A percentile compares a stretch with the other conserved stretches of the same genome.
These are phyloP conservation scores for Panagrolaimus sp. DNA, from an alignment of 1,140 invertebrate genomes.

Conservation along the genomic window DNA sequence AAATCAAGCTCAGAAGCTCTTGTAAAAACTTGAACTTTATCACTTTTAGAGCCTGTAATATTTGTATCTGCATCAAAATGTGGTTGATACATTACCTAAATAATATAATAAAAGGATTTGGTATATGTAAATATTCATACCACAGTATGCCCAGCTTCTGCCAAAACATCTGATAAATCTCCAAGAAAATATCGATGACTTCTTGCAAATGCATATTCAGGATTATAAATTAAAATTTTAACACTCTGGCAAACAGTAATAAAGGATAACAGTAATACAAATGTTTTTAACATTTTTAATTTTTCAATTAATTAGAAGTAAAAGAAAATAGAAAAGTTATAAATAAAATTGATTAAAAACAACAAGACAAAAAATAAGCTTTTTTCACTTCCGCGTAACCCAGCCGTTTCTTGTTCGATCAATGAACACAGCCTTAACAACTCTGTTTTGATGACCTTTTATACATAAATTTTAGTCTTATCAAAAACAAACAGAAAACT, in stretches of 20 bases:
- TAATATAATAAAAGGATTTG: too few species aligned
- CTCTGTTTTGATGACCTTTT: background rate
- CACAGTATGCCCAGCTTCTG: slow-evolving; percentile 6
- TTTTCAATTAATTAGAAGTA: too few species aligned
- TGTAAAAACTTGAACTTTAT: too few species aligned
- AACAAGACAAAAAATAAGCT: background rate
- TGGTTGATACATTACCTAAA: too few species aligned
- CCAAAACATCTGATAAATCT: slow-evolving; percentile 7
- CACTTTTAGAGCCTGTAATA: too few species aligned
- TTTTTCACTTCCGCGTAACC: background rate
- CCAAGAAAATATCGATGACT: background rate
- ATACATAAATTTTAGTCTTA: background rate
- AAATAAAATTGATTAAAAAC: background rate
- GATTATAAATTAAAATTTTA: slow-evolving; percentile 2
- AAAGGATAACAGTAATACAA: too few species aligned
- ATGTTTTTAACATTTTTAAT: too few species aligned
- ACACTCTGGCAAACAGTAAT: background rate
- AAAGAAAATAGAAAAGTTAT: background rate
- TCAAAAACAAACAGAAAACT: too few species aligned
- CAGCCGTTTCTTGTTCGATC: background rate
- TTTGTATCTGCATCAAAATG: too few species aligned
- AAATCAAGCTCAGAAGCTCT: too few species aligned
- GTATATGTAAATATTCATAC: background rate
- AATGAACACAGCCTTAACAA: background rate
- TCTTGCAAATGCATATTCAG: background rate